Percentiles rank a stretch among this genome's conserved stretches.
phyloP scores from a whole-genome alignment of 53 echinoderm and acorn worm genomes.

The Paracentrotus lividus region DNA sequence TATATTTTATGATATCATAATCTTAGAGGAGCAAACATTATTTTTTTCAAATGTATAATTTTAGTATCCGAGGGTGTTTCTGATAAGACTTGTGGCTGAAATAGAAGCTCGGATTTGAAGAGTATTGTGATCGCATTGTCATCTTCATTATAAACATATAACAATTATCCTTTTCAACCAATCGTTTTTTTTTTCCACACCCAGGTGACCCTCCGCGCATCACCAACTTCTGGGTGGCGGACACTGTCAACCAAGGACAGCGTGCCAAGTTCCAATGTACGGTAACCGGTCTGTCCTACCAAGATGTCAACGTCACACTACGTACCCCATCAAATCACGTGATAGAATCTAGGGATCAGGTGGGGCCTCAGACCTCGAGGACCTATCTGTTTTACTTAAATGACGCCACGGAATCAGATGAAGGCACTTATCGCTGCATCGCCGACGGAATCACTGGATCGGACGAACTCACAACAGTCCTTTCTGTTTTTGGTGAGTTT shows the following conservation, averaged over 20 bases:
- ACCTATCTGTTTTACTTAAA: slow-evolving; percentile 51
- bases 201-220: slow-evolving; percentile 80
- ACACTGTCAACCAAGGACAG: slow-evolving; percentile 45
- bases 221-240: slow-evolving; percentile 1
- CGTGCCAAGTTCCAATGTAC: slow-evolving; percentile 60
- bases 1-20: no score
- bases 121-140: no score
- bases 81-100: no score
- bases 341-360: not conserved
- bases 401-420: not conserved
- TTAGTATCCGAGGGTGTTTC: no score
- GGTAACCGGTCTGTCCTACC: slow-evolving; percentile 62
- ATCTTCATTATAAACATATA: no score
- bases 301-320: slow-evolving; percentile 63
- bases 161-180: no score
- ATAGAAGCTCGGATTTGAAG: no score
- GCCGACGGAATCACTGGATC: slow-evolving; percentile 77
- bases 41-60: no score
- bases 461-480: not conserved
- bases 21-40: no score
- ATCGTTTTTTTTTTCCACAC: no score
- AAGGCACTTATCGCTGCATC: slow-evolving; percentile 78
- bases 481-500: not conserved
- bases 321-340: not conserved
- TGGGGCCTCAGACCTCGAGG: not conserved